These are phyloP conservation scores for Pachyrhynchus sulphureomaculatus DNA, from an alignment of 1,140 invertebrate species.

Conservation along the genomic window DNA sequence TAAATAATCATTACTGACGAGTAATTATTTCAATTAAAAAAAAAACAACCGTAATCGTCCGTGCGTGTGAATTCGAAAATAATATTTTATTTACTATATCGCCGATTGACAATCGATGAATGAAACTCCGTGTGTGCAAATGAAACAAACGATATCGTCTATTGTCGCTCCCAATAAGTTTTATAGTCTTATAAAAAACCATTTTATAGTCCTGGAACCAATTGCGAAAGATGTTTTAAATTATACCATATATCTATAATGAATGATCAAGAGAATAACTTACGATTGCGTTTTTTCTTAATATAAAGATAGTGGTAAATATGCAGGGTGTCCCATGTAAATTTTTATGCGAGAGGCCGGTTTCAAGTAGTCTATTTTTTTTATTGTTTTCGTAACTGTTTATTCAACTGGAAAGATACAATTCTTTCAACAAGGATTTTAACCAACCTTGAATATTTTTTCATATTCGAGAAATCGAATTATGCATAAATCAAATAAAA, in stretches of 20 bases:
- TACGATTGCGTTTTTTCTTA: neutral
- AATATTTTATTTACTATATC: conserved; percentile 45
- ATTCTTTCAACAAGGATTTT: no score
- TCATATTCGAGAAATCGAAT: no score
- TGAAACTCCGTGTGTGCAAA: conserved; percentile 32
- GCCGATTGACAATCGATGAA: conserved; percentile 46
- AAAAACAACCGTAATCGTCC: conserved; percentile 2
- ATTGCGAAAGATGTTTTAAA: conserved; percentile 21
- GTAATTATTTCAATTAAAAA: neutral
- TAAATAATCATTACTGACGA: conserved; percentile 16
- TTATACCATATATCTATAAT: no score
- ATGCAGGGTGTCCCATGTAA: conserved; percentile 20
- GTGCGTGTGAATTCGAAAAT: conserved; percentile 29
- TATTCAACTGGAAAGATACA: no score
- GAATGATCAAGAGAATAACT: neutral
- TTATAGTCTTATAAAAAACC: conserved; percentile 24
- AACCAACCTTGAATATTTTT: no score
- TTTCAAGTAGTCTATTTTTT: neutral
- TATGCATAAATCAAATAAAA: no score
- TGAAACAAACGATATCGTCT: conserved; percentile 17
- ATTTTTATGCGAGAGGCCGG: conserved; percentile 6
- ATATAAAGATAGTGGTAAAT: conserved; percentile 8
- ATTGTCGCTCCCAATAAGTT: conserved; percentile 20
- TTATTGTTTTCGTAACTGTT: neutral
- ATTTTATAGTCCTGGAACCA: conserved; percentile 12